These are phyloP conservation scores for Pygoscelis antarcticus DNA, from an alignment of 2,113 vertebrate species.

Conservation along the genomic window DNA sequence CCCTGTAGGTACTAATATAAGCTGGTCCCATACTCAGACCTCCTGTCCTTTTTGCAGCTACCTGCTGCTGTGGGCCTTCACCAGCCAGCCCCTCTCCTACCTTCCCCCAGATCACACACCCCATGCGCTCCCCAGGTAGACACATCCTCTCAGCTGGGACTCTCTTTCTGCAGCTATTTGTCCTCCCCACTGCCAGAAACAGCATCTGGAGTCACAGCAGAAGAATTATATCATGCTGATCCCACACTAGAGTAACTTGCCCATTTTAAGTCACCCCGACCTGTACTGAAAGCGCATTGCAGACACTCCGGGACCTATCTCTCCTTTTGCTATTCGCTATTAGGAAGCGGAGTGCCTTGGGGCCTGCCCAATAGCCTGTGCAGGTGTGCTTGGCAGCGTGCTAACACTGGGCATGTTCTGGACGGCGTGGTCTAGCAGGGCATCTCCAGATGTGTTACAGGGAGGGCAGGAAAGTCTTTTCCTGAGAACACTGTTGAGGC, in stretches of 20 bases:
- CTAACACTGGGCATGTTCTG: not conserved
- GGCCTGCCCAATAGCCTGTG: not conserved
- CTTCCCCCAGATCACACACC: not conserved
- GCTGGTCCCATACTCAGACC: not conserved
- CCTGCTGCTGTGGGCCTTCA: not conserved
- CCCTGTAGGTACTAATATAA: not conserved
- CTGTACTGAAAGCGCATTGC: not conserved
- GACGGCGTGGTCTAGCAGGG: not conserved
- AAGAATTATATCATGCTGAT: not conserved
- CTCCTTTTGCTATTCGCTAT: not conserved
- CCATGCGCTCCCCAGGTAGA: accelerated
- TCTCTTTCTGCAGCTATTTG: not conserved
- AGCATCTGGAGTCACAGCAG: no score
- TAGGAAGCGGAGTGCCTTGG: not conserved
- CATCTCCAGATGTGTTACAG: not conserved
- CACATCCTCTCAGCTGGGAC: not conserved
- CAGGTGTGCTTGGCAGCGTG: accelerated
- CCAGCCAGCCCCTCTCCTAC: not conserved
- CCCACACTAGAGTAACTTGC: not conserved
- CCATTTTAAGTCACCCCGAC: not conserved
- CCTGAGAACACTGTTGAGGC: not conserved
- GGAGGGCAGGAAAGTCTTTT: not conserved
- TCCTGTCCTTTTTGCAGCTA: not conserved
- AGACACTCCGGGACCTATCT: not conserved
- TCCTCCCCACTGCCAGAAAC: not conserved